Base-by-base conservation (phyloP, 2,888 invertebrate species). In the Deilephila porcellus region DNA sequence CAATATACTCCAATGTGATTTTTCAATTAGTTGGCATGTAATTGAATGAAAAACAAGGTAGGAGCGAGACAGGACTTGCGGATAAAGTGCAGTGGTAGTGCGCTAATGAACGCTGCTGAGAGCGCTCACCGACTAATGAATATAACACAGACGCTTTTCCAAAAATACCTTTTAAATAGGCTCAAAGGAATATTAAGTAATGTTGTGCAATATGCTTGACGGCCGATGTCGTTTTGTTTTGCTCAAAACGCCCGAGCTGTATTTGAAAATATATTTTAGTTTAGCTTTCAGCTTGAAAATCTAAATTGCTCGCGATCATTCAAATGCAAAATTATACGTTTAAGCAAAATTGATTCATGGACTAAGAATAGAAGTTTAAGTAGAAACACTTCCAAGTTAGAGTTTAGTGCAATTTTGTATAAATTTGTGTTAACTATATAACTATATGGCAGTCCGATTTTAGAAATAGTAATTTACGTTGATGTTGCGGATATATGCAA, bases 101-200 rank as follows among this genome's bases (percentile, higher is more conserved):
- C 85, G 85, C 89, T 92, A 91, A 92, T 91, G 91, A 92, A 91
- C 86, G 84, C 81, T 76, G 83, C 83, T 76, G 74, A 81, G 80
- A 78, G 74, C 78, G 83, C 81, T 82, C 80, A 84, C 82, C 80
- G 85, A 83, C 90, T 92, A 92, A 93, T 92, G 90, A 93, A 91
- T 90, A 88, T 87, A 85, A 85, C 83, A 85, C 83, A 83, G 84
- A 80, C 83, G 83, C 87, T 88, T 88, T 88, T 82, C 80, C 83
- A 86, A 90, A 89, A 86, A 86, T 85, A 85, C 83, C 85, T 77
- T 79, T 85, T 85, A 86, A 87, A 87, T 85, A 85, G 84, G 83
- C 82, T 78, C 81, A 88, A 85, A 67, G 86, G 83, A 82, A 71
- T 67, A 59, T 53, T 73, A 67, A 73, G 79, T 77, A 85, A 84